A percentile compares a stretch with the other conserved stretches of the same genome.
Conservation (phyloP, 2,888 invertebrate species). For the Aphodius granarius region DNA sequence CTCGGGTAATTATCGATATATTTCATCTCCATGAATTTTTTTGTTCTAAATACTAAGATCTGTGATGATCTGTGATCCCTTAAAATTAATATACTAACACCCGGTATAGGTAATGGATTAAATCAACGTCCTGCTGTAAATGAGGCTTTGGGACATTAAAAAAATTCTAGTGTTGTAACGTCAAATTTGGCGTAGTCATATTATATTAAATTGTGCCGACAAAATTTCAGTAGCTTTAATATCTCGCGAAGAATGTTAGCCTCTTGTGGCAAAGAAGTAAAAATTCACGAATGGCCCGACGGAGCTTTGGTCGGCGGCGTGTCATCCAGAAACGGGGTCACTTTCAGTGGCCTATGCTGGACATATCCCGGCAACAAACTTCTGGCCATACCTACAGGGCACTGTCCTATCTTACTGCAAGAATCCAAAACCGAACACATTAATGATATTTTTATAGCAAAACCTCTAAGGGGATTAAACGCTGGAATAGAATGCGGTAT, state of each 20-base stretch:
- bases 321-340: slow-evolving; percentile 33
- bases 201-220: background rate
- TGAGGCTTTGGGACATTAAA: background rate
- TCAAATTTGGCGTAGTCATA: background rate
- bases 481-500: slow-evolving; percentile 13
- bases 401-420: slow-evolving; percentile 19
- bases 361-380: slow-evolving; percentile 39
- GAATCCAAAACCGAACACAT: background rate
- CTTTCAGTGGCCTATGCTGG: slow-evolving; percentile 44
- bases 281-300: slow-evolving; percentile 58
- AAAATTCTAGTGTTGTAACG: background rate
- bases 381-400: slow-evolving; percentile 17
- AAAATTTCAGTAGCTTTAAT: background rate
- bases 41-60: too few relatives aligned
- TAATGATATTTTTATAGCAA: slow-evolving; percentile 5
- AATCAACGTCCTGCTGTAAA: background rate
- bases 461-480: slow-evolving; percentile 4
- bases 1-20: too few relatives aligned
- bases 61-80: too few relatives aligned
- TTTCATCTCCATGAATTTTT: too few relatives aligned
- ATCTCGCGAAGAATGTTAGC: slow-evolving; percentile 50
- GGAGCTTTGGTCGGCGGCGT: slow-evolving; percentile 49
- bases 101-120: too few relatives aligned
- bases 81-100: too few relatives aligned
- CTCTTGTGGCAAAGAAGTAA: slow-evolving; percentile 59